Conservation (phyloP, 2,113 vertebrate species). For the Stegastes partitus region DNA sequence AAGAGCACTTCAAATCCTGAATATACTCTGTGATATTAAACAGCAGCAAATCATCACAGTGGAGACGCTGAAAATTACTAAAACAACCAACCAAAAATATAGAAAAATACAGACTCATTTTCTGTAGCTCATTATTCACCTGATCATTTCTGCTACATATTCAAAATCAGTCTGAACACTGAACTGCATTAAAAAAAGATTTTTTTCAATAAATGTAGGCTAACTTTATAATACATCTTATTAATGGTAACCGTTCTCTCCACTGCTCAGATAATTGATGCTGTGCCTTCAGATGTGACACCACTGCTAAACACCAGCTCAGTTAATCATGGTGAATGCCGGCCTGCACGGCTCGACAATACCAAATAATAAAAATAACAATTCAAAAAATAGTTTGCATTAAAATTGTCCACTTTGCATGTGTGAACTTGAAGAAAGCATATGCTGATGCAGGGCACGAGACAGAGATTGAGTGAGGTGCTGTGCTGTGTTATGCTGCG, state of each 20-base stretch:
- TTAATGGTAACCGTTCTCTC: background rate
- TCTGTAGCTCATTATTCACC: background rate
- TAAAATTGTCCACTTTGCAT: conserved; percentile 22
- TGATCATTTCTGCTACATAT: background rate
- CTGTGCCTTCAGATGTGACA: background rate
- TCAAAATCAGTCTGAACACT: background rate
- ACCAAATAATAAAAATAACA: conserved; percentile 9
- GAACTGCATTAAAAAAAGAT: too few species aligned
- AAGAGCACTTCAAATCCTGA: too few species aligned
- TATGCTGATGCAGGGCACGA: conserved; percentile 19
- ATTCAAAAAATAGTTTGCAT: background rate
- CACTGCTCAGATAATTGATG: conserved; percentile 15
- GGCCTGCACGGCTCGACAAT: conserved; percentile 7
- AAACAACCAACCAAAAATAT: background rate
- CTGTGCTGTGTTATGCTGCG: conserved; percentile 11
- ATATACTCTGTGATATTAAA: too few species aligned
- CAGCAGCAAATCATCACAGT: too few species aligned
- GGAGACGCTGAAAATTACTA: background rate
- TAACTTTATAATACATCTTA: background rate
- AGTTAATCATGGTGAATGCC: conserved; percentile 15
- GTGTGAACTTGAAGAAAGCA: conserved; percentile 21
- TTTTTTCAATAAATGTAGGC: too few species aligned
- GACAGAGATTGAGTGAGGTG: conserved; percentile 41
- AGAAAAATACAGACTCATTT: background rate
- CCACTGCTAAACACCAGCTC: background rate